Conservation (phyloP, 2,888 invertebrate species). For the Polia nebulosa region DNA sequence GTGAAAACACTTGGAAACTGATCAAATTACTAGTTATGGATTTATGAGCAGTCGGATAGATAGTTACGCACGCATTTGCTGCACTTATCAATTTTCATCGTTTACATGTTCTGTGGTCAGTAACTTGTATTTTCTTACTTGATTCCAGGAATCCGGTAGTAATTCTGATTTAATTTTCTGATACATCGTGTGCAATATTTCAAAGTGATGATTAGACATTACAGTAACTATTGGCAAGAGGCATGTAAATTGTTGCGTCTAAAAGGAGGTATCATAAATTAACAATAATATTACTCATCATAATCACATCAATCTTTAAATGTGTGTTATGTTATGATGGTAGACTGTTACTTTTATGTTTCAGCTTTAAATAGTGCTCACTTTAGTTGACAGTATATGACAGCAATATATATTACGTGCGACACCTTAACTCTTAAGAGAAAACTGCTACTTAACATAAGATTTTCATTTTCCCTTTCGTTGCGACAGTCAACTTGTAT, state of each 20-base stretch:
- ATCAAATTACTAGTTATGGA: slow-evolving; percentile 82
- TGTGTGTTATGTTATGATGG: neutral
- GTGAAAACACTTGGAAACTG: slow-evolving; percentile 85
- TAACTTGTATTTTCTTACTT: slow-evolving; percentile 64
- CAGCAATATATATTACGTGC: slow-evolving; percentile 2
- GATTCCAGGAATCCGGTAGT: slow-evolving; percentile 63
- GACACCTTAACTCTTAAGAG: slow-evolving; percentile 14
- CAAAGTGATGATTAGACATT: slow-evolving; percentile 38
- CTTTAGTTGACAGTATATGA: slow-evolving; percentile 1
- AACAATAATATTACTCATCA: slow-evolving; percentile 13
- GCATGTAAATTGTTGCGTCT: slow-evolving; percentile 15
- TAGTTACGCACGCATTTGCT: slow-evolving; percentile 73
- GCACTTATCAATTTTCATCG: slow-evolving; percentile 73
- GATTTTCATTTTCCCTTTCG: slow-evolving; percentile 53
- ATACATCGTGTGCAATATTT: slow-evolving; percentile 51
- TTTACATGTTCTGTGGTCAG: slow-evolving; percentile 67
- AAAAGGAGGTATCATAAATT: slow-evolving; percentile 30
- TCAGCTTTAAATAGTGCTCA: slow-evolving; percentile 4
- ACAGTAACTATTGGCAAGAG: slow-evolving; percentile 20
- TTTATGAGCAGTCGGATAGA: slow-evolving; percentile 74
- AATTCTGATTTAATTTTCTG: slow-evolving; percentile 66
- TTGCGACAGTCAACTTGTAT: slow-evolving; percentile 26
- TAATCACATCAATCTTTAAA: slow-evolving; percentile 14
- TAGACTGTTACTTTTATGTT: slow-evolving; percentile 14
- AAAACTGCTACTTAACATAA: slow-evolving; percentile 23